Base-by-base conservation (phyloP, 37 sponge, comb jelly and placozoan genomes). In the Theonella swinhoei region DNA sequence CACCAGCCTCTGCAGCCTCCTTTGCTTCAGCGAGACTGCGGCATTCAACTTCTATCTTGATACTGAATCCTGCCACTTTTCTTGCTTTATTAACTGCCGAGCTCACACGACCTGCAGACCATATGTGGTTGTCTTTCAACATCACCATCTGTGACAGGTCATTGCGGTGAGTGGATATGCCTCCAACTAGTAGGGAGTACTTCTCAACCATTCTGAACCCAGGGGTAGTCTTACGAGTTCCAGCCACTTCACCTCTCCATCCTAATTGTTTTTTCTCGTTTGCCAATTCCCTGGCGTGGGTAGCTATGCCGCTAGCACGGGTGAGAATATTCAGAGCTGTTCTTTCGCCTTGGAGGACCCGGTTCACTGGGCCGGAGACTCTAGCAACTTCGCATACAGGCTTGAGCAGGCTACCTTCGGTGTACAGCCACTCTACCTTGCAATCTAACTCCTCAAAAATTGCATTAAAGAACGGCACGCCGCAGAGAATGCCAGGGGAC, bases 51-150 rank as follows among this genome's bases (percentile, higher is more conserved):
- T 97, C 98, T 17, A 97, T 97, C 85, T 97, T 97, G 61, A 86
- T 73, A 22, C 94, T 87, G 59, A 97, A 97, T 4, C 96, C 96
- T 41, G 85, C 91, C 0, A 88, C 93, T 68, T 80, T 74, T 23
- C 98, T 70, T 1, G 98, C 96, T 39, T 72, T 81, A n/a, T 80
- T 23, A 30, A 97, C 94, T 8, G 98, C 98, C 2, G 74, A 29
- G 14, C 37, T 58, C 34, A 97, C 80, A 36, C 87, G 81, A 17
- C 98, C 98, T 59, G 87, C 83, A 66, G 86, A 88, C 98, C 98
- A 97, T 20, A 97, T 93, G 72, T 97, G 98, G 85, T 97, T 97
- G 64, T 97, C 98, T 40, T 97, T 97, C 60, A 97, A 70, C 98
- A 97, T 97, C 4, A 97, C 64, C 98, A 97, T 95, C 31, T 93